Percentiles rank a stretch among this genome's conserved stretches.
Evolutionary conservation across 1,140 invertebrate species (phyloP).

Genomic region (Cydia splendana): DNA sequence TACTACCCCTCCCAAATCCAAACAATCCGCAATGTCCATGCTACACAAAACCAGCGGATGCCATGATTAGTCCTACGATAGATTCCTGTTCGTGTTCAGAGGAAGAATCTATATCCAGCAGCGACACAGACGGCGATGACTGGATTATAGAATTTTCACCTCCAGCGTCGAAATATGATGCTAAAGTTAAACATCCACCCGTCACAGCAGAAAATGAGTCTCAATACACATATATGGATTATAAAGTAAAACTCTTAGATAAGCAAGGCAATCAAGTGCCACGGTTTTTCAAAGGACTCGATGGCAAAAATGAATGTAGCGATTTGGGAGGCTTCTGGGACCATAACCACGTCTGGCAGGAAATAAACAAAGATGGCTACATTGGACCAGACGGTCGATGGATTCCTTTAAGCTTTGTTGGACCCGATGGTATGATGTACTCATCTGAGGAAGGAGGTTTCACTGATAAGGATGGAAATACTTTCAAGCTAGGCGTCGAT

Average conservation of each 20-base stretch:
- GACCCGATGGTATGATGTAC: conserved; percentile 71
- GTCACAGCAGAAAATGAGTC: conserved; percentile 51
- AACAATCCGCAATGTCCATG: conserved; percentile 69
- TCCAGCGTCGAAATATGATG: conserved; percentile 62
- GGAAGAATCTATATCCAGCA: conserved; percentile 56
- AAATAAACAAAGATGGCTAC: conserved; percentile 73
- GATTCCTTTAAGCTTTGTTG: conserved; percentile 70
- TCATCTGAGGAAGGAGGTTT: conserved; percentile 67
- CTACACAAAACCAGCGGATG: conserved; percentile 45
- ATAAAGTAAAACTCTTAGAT: conserved; percentile 69
- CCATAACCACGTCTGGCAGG: conserved; percentile 59
- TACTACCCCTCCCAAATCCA: conserved; percentile 63
- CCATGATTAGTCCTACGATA: conserved; percentile 49
- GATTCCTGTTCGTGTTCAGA: conserved; percentile 74
- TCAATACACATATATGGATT: conserved; percentile 73
- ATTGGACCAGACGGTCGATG: conserved; percentile 69
- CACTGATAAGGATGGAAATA: conserved; percentile 54
- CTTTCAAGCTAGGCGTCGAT: conserved; percentile 65
- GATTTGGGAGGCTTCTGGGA: conserved; percentile 74
- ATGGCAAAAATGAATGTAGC: conserved; percentile 71
- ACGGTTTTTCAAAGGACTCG: conserved; percentile 71
- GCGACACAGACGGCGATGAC: conserved; percentile 69
- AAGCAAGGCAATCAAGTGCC: conserved; percentile 64
- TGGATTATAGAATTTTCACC: conserved; percentile 70
- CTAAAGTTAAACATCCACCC: conserved; percentile 66